Base-by-base conservation (phyloP, 64 coral and sea anemone species). In the Anthopleura sola region DNA sequence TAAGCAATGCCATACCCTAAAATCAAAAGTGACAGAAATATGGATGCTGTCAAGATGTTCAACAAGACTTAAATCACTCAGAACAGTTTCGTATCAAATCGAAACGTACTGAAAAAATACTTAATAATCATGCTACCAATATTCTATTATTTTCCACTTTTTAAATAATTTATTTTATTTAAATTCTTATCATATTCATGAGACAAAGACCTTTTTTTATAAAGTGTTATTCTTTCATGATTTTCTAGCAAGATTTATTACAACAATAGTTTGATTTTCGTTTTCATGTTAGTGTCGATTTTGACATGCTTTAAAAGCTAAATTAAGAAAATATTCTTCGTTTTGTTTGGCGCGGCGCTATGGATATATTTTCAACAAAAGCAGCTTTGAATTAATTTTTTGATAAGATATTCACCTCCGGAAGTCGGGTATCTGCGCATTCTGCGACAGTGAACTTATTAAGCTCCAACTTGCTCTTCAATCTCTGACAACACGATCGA, bases 361-460 rank as follows among this genome's bases (percentile, higher is more conserved):
- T 71, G 28, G 23, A 71, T 71, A 71, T 28, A 32, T 34, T 71
- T 34, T 34, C 5, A 66, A 24, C 58, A 62, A 62, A 62, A 28
- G n/a, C 24, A 23, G 14, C 29, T 71, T 71, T 34, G 66, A 71
- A 71, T 71, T 71, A 71, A 71, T 71, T 71, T 71, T 34, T 71
- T 16, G 66, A 71, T 71, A 71, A 71, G 24, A 14, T 16, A n/a
- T 71, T 71, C 66, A 71, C 66, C 66, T 62, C 66, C 66, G 66
- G 66, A 71, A 71, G 66, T 71, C 11, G 12, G 66, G 29, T 44
- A 71, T 71, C 24, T 71, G 31, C 12, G 3, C 26, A 34, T 71
- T 71, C 29, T 68, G 29, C 10, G 28, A 71, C 1, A 71, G 20
- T 34, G 58, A 62, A 62, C 58, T 16, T 15, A 69, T 69, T 31